Percentiles rank a stretch among this genome's conserved stretches.
Conservation (phyloP, 2,797 vertebrate species). For the Coranthus polyacanthus region DNA sequence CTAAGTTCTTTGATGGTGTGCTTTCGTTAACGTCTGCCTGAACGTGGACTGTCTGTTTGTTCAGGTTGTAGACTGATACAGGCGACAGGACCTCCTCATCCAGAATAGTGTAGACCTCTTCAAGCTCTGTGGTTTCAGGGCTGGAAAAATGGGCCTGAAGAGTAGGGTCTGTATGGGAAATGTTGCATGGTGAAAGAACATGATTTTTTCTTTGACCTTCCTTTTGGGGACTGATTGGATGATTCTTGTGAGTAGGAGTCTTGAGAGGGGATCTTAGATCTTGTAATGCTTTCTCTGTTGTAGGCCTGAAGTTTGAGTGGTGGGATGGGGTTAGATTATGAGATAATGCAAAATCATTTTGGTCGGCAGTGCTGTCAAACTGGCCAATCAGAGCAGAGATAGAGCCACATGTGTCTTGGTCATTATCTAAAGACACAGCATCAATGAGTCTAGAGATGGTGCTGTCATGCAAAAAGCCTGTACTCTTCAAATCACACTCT, state of each 20-base stretch:
- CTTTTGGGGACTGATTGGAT: constrained; percentile 43
- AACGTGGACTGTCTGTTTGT: constrained; percentile 61
- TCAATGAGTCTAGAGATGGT: constrained; percentile 93
- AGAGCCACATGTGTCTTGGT: constrained; percentile 87
- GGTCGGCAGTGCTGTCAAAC: constrained; percentile 83
- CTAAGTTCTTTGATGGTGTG: constrained; percentile 42
- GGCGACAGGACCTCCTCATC: constrained; percentile 86
- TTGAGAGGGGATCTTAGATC: constrained; percentile 62
- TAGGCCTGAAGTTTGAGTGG: constrained; percentile 40
- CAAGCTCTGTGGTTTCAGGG: constrained; percentile 85
- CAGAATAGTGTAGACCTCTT: constrained; percentile 83
- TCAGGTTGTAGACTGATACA: constrained; percentile 75
- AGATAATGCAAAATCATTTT: constrained; percentile 67
- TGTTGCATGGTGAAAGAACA: constrained; percentile 37
- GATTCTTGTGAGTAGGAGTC: constrained; percentile 32
- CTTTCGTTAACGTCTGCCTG: constrained; percentile 51
- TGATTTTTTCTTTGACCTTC: constrained; percentile 42
- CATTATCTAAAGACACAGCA: constrained; percentile 87
- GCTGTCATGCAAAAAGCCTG: constrained; percentile 85
- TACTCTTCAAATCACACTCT: constrained; percentile 76
- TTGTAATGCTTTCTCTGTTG: constrained; percentile 48
- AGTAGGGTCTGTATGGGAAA: constrained; percentile 37
- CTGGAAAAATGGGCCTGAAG: constrained; percentile 73
- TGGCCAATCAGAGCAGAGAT: constrained; percentile 92
- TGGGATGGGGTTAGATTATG: constrained; percentile 41